Evolutionary conservation across 2,113 vertebrate genomes (phyloP), one percentile per base, ranked within the genome.

Genomic region (Erinaceus europaeus): DNA sequence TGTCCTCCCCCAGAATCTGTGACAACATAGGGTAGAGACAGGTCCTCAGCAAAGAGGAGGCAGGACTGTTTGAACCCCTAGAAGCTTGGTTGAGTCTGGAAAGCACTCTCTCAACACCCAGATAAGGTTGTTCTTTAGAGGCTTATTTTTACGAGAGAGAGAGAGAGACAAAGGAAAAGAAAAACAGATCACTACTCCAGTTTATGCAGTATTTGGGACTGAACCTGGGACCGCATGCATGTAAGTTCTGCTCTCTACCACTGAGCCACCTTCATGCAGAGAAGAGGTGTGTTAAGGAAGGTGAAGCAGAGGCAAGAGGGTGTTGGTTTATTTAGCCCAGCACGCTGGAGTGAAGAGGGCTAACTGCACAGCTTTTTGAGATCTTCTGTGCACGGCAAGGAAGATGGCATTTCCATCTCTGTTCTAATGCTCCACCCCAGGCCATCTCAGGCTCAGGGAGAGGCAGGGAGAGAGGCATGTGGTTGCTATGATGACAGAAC

Each of bases 401-500:
- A 78, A 71, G 78, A 53, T 65, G 53, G n/a, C 52, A 18, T 73
- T 88, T 61, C 62, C 65, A 15, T 72, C n/a, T 91, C 34, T 61
- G 4, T 83, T 80, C 90, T 40, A 42, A 71, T 21, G 61, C 14
- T 91, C 82, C 81, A 88, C 62, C 75, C 84, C 25, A 25, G 89
- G 77, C 84, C 77, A 68, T 88, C 87, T 90, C 85, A 88, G 87
- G 91, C 88, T 90, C 82, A 78, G 89, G 89, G 74, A 89, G 89
- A 93, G 77, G 76, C 72, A 86, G 68, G 14, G 52, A 86, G 72
- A 80, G 80, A 94, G 78, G 69, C 89, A 74, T 81, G 88, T 83
- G 78, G 95, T 96, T 96, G 86, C 95, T 92, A 96, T 96, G 93
- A 88, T 93, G 89, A 96, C 94, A 11, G 90, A 91, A 79, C 92